phyloP scores from a whole-genome alignment of 2,797 vertebrate genomes.

The Amblyraja radiata region DNA sequence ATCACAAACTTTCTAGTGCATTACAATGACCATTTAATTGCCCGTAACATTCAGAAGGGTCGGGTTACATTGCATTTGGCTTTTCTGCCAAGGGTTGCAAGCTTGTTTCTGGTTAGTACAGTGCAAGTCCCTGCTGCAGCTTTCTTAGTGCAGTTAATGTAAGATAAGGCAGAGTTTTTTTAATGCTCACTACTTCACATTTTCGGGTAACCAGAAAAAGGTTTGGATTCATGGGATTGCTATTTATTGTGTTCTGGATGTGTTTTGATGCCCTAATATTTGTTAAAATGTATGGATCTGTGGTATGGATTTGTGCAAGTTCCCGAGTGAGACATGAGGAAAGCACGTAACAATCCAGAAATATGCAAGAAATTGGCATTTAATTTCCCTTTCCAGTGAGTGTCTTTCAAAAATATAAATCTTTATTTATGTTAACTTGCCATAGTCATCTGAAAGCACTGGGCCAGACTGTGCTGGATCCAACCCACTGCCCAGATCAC shows the following conservation, averaged over 20 bases:
- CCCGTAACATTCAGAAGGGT: slow-evolving; percentile 43
- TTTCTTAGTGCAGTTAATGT: not conserved
- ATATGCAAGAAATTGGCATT: not conserved
- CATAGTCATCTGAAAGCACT: not conserved
- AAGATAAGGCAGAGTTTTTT: not conserved
- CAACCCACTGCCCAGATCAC: no score
- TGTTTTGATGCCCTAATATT: not conserved
- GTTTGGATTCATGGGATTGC: not conserved
- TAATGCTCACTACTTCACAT: not conserved
- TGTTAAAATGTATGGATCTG: not conserved
- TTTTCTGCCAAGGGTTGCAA: slow-evolving; percentile 43
- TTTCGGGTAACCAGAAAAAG: not conserved
- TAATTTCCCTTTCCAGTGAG: not conserved
- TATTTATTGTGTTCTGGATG: not conserved
- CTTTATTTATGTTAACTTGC: not conserved
- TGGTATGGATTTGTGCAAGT: not conserved
- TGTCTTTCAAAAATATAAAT: not conserved
- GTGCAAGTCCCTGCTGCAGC: not conserved
- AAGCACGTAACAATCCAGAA: not conserved
- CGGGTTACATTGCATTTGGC: slow-evolving; percentile 44
- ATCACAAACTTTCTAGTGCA: not conserved
- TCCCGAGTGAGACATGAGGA: slow-evolving; percentile 7
- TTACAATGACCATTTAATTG: not conserved
- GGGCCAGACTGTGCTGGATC: no score
- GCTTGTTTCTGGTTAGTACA: slow-evolving; percentile 37